Conservation (phyloP, 2,888 invertebrate genomes). For the Catocala fraxini region DNA sequence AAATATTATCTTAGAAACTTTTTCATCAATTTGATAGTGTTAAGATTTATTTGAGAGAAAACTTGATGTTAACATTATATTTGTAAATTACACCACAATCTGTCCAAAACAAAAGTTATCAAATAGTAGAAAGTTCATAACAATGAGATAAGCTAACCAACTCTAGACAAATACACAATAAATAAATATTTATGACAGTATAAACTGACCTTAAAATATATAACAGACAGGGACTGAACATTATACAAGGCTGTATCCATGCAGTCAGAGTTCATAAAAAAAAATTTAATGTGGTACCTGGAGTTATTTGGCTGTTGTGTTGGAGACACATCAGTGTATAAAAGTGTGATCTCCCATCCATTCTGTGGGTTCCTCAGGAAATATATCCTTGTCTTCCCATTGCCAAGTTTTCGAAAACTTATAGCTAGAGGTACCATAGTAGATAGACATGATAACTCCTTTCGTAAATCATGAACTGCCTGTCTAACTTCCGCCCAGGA, state of each 20-base stretch:
- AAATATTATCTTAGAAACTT: too few species aligned
- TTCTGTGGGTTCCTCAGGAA: constrained; percentile 96
- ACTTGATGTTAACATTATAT: too few species aligned
- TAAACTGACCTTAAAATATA: too few species aligned
- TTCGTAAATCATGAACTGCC: constrained; percentile 93
- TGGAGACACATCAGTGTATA: constrained; percentile 94
- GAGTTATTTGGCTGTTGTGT: constrained; percentile 86
- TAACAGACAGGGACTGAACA: too few species aligned
- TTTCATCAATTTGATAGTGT: too few species aligned
- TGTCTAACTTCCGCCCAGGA: constrained; percentile 94
- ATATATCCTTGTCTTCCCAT: constrained; percentile 95
- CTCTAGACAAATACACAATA: neutral
- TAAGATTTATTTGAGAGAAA: too few species aligned
- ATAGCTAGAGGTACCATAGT: constrained; percentile 94
- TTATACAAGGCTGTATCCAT: constrained; percentile 5
- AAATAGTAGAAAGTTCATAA: constrained; percentile 11
- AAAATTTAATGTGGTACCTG: constrained; percentile 58
- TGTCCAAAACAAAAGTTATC: constrained; percentile 9
- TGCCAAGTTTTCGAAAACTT: constrained; percentile 92
- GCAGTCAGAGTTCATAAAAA: constrained; percentile 2
- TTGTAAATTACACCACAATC: neutral
- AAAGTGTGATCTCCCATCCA: constrained; percentile 95
- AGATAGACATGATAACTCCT: constrained; percentile 92
- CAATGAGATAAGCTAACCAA: constrained; percentile 13
- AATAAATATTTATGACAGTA: neutral